These are phyloP conservation scores for Rhinoraja longicauda DNA, from an alignment of 2,797 vertebrate species.

Conservation along the genomic window DNA sequence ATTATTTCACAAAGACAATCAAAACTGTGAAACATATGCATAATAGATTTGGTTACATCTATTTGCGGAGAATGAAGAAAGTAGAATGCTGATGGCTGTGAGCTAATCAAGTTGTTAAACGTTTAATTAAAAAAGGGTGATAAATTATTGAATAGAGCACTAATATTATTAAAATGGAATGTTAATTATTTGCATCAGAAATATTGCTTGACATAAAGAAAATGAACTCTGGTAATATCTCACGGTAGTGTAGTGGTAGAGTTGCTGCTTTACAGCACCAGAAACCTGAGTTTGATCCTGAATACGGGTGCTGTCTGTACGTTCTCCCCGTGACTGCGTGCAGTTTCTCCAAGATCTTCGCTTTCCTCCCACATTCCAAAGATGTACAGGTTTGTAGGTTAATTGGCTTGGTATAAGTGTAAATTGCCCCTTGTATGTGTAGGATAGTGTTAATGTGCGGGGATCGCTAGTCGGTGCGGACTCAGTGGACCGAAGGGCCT, in stretches of 20 bases:
- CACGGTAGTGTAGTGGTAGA: not conserved
- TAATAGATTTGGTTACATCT: not conserved
- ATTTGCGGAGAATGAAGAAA: not conserved
- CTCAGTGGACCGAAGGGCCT: too few species aligned
- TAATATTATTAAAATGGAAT: not conserved
- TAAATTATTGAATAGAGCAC: not conserved
- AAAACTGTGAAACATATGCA: not conserved
- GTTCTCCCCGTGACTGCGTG: too few species aligned
- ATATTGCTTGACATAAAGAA: constrained; percentile 14
- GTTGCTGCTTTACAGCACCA: too few species aligned
- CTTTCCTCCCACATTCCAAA: too few species aligned
- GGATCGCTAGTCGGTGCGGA: too few species aligned
- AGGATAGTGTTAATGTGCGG: too few species aligned
- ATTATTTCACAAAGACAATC: not conserved
- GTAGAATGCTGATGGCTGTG: not conserved
- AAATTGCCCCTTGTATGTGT: too few species aligned
- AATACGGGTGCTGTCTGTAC: too few species aligned
- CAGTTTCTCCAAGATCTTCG: too few species aligned
- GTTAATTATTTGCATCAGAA: constrained; percentile 25
- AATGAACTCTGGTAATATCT: not conserved
- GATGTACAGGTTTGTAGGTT: too few species aligned
- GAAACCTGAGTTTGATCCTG: too few species aligned
- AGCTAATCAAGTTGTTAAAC: constrained; percentile 9
- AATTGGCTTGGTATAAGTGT: too few species aligned
- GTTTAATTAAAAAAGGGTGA: constrained; percentile 23